These are phyloP conservation scores for Pionites leucogaster DNA, from an alignment of 2,113 vertebrate species.

Conservation along the genomic window DNA sequence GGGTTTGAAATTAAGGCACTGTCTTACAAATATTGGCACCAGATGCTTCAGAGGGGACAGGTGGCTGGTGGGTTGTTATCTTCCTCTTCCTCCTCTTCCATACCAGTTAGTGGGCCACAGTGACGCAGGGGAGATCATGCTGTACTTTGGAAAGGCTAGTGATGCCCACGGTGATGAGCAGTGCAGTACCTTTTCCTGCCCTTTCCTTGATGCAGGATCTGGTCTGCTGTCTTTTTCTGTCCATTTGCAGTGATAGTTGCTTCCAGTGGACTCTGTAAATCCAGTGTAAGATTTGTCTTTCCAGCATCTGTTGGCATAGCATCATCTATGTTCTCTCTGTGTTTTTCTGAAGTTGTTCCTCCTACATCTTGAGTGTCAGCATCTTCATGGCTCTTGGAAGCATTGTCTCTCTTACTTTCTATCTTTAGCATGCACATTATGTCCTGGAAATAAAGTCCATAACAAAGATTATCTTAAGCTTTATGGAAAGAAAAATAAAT, in stretches of 20 bases:
- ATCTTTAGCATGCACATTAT: not conserved
- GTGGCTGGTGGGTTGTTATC: slow-evolving; percentile 32
- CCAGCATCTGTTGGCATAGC: not conserved
- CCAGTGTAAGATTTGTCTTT: not conserved
- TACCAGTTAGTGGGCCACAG: not conserved
- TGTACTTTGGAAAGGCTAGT: not conserved
- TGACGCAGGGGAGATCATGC: not conserved
- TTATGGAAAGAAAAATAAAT: not conserved
- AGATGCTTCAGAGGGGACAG: slow-evolving; percentile 11
- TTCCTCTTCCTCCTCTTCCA: not conserved
- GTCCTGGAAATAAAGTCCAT: not conserved
- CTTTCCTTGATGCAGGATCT: not conserved
- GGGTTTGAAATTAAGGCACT: not conserved
- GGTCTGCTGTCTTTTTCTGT: not conserved
- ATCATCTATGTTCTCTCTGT: not conserved
- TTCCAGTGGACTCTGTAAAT: not conserved
- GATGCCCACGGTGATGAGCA: not conserved
- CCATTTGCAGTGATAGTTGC: not conserved
- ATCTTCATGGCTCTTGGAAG: not conserved
- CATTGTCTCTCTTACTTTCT: not conserved
- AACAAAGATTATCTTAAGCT: not conserved
- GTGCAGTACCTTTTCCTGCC: not conserved
- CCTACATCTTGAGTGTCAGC: not conserved
- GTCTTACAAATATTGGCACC: not conserved
- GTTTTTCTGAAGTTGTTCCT: not conserved